phyloP scores from a whole-genome alignment of 2,888 invertebrate genomes.

The Caenorhabditis sp. region DNA sequence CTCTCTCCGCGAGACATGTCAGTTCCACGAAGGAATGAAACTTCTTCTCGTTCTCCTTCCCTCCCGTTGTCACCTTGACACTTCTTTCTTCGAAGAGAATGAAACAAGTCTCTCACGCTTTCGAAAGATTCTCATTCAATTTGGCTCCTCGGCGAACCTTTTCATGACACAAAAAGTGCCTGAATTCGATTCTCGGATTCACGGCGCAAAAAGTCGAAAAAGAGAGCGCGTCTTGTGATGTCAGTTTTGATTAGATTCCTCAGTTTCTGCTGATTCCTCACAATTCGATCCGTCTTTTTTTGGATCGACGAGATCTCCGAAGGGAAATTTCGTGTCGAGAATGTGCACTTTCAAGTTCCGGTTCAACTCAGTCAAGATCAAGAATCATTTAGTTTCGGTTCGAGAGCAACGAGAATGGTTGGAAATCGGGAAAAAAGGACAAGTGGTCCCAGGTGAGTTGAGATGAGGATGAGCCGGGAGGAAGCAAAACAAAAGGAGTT shows the following conservation, averaged over 20 bases:
- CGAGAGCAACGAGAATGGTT: slow-evolving; percentile 11
- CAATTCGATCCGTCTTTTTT: slow-evolving; percentile 20
- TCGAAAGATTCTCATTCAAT: slow-evolving; percentile 17
- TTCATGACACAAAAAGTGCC: slow-evolving; percentile 28
- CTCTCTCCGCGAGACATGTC: slow-evolving; percentile 15
- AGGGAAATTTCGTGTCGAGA: slow-evolving; percentile 20
- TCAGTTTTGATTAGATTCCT: slow-evolving; percentile 52
- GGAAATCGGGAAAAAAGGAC: not conserved
- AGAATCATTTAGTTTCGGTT: not conserved
- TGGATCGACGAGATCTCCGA: slow-evolving; percentile 22
- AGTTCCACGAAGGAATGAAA: slow-evolving; percentile 23
- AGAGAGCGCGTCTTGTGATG: slow-evolving; percentile 32
- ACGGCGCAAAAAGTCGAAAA: not conserved
- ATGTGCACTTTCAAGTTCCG: slow-evolving; percentile 15
- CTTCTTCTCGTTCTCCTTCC: slow-evolving; percentile 9
- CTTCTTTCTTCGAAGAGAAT: not conserved
- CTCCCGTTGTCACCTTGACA: slow-evolving; percentile 31
- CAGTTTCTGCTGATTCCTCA: slow-evolving; percentile 6
- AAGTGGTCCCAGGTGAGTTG: slow-evolving; percentile 46
- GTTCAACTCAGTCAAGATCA: slow-evolving; percentile 2
- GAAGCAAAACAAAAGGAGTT: slow-evolving; percentile 35
- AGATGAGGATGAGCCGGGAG: slow-evolving; percentile 39
- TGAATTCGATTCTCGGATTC: slow-evolving; percentile 25
- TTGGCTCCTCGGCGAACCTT: slow-evolving; percentile 14
- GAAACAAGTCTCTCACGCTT: not conserved